Conservation (phyloP, 2,113 vertebrate species). For the Takifugu flavidus region DNA sequence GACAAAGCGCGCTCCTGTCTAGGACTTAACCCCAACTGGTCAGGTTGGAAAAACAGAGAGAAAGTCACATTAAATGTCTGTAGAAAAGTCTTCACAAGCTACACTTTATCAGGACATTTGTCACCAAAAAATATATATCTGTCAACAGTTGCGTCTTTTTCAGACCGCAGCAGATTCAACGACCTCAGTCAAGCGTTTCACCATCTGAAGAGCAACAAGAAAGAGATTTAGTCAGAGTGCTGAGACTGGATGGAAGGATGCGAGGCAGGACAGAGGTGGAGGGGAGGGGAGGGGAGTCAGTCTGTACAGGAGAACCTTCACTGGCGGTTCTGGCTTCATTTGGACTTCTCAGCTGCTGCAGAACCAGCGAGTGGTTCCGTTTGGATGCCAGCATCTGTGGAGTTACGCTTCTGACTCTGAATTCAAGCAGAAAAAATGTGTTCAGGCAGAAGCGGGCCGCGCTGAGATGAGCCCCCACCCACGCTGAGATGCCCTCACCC, state of each 20-base stretch:
- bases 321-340: conserved; percentile 72
- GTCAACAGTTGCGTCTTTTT: conserved; percentile 8
- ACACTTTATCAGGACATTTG: conserved; percentile 30
- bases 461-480: too few relatives aligned
- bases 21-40: conserved; percentile 26
- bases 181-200: conserved; percentile 21
- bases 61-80: conserved; percentile 36
- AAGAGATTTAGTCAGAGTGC: conserved; percentile 34
- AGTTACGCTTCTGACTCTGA: conserved; percentile 88
- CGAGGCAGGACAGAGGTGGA: conserved; percentile 17
- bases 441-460: not conserved
- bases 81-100: conserved; percentile 36
- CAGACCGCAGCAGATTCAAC: conserved; percentile 12
- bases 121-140: conserved; percentile 35
- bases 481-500: conserved; percentile 71
- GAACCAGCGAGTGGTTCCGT: conserved; percentile 82
- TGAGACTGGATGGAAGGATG: not conserved
- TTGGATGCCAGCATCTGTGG: conserved; percentile 85
- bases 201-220: conserved; percentile 21
- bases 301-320: conserved; percentile 44
- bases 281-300: not conserved
- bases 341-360: conserved; percentile 83
- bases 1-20: conserved; percentile 27
- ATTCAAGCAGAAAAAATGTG: conserved; percentile 27
- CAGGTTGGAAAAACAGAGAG: conserved; percentile 24